Base-by-base conservation (phyloP, 2,113 vertebrate species). In the Anoura caudifer region DNA sequence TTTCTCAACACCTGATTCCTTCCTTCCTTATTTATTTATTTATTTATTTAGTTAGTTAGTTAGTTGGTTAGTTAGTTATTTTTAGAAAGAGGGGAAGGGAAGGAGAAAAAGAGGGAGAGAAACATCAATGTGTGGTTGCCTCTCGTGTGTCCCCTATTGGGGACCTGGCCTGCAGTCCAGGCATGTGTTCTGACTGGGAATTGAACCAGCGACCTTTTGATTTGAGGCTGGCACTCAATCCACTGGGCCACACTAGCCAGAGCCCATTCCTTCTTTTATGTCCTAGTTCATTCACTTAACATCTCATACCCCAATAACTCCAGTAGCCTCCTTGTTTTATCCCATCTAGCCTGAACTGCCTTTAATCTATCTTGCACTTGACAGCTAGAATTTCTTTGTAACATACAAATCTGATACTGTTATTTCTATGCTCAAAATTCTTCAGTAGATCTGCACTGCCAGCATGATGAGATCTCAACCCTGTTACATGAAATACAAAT, bases 381-480 rank as follows among this genome's bases (percentile, higher is more conserved):
- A 61, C 41, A 88, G 63, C 10, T 41, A 84, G 38, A 89, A 76
- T 47, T 89, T 93, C 61, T 95, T 91, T n/a, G 13, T 56, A 73
- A 83, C 22, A 85, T 12, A 89, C 17, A 96, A 67, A 95, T 77
- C 31, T 93, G 79, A 85, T 50, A 72, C 93, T 83, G n/a, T 50
- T 84, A 22, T 93, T 75, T 80, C 19, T 56, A 54, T 81, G 81
- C 36, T 87, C 65, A 84, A 43, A 88, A 87, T 84, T 91, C 63
- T 95, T 81, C 56, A 52, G 67, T 33, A 77, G 77, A 54, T 47
- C 17, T 26, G 80, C 6, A 56, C 3, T 72, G 15, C 47, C 31
- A 87, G 24, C 14, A 50, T n/a, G 47, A 86, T 65, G 50, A 88
- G 77, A 59, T 63, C 11, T 81, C 22, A 94, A 26, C 45, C 11